Evolutionary conservation across 2,888 invertebrate species (phyloP), one percentile per base, ranked within the genome.

Genomic region (Drosophila mimetica): DNA sequence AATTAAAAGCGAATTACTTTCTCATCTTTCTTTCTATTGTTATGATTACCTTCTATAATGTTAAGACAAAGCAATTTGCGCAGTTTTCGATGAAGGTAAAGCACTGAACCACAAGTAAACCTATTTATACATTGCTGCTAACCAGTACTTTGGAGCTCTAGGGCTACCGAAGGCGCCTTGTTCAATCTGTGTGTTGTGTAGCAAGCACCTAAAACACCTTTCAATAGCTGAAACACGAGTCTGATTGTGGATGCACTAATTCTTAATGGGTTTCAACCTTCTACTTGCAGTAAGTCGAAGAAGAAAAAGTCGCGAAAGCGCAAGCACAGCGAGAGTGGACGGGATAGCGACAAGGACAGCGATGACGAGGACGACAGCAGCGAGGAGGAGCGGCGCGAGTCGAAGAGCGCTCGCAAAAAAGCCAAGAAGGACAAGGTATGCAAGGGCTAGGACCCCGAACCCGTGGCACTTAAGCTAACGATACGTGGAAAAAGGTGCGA

Each of bases 221-320:
- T 36, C 22, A 57, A 18, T 50, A 50, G 50, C 28, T 46, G 46
- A 30, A 16, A 16, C 18, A 28, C 13, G n/a, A 18, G 5, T 18
- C 9, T 34, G 5, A n/a, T 28, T 5, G 4, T 14, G 55, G 18
- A 28, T 28, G 3, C 8, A 53, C 41, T 50, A 20, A 63, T 44
- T 14, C 51, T 42, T 46, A 46, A 44, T 16, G 42, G 9, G 1
- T 1, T 6, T 18, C 7, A 22, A n/a, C 46, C 69, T 71, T 87
- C 65, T 89, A 89, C 67, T 90, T 90, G 77, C 87, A 89, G 90
- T 84, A 91, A 91, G 66, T 88, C 90, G 30, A 91, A 93, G 93
- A 94, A 93, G 92, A 94, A 93, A 86, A 93, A 93, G 50, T 93
- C 93, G 37, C 93, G 93, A 59, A 94, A 93, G 28, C 92, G 92